Evolutionary conservation across 35 echinoderm and acorn worm species (phyloP).

Genomic region (Anneissia japonica): DNA sequence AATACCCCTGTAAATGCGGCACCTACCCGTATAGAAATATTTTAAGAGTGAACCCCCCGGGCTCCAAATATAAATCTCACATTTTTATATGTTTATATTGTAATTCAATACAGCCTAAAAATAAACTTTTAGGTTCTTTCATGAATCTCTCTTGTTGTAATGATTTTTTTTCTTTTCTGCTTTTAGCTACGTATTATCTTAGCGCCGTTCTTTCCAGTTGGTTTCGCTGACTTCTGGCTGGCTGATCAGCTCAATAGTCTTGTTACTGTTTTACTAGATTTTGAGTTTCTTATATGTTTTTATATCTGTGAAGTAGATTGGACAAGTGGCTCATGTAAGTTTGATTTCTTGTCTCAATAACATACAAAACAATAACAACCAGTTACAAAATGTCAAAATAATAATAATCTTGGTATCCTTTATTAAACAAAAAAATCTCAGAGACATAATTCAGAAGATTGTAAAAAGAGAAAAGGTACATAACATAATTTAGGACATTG

Average conservation of each 20-base stretch:
- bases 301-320: slow-evolving; percentile 84
- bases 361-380: background rate
- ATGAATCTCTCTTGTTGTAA: background rate
- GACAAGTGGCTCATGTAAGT: slow-evolving; percentile 52
- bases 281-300: slow-evolving; percentile 88
- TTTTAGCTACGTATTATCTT: slow-evolving; percentile 72
- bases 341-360: too few relatives aligned
- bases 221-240: slow-evolving; percentile 99
- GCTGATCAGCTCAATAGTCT: slow-evolving; percentile 97
- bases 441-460: too few relatives aligned
- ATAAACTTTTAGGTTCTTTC: background rate
- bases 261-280: slow-evolving; percentile 66
- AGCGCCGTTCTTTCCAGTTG: slow-evolving; percentile 81
- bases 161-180: slow-evolving; percentile 1
- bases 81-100: background rate
- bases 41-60: too few relatives aligned
- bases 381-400: too few relatives aligned
- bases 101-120: background rate
- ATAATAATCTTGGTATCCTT: too few relatives aligned
- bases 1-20: too few relatives aligned
- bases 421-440: too few relatives aligned
- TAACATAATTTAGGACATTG: too few relatives aligned
- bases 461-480: too few relatives aligned
- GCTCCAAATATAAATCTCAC: too few relatives aligned
- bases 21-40: too few relatives aligned